Evolutionary conservation across 2,888 invertebrate genomes (phyloP).

Genomic region (Trachelus iudaicus): DNA sequence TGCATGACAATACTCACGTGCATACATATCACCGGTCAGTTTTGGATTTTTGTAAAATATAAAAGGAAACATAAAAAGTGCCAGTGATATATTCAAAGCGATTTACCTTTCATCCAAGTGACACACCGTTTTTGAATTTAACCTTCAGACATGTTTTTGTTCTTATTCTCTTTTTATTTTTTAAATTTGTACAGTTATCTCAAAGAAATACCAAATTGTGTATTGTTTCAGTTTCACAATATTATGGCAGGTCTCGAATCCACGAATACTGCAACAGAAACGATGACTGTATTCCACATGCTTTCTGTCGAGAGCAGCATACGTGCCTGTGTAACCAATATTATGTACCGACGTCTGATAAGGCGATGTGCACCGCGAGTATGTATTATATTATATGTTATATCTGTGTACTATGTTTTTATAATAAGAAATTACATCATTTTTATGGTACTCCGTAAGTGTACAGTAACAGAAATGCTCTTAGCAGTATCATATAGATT

Average conservation of each 20-base stretch:
- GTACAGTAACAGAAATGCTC: neutral
- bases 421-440: neutral
- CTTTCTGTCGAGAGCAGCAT: constrained; percentile 42
- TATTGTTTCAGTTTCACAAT: neutral
- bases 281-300: constrained; percentile 40
- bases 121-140: neutral
- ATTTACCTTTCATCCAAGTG: neutral
- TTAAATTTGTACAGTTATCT: neutral
- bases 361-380: constrained; percentile 44
- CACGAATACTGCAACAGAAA: constrained; percentile 43
- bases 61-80: neutral
- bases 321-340: constrained; percentile 42
- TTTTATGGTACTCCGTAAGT: neutral
- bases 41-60: neutral
- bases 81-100: neutral
- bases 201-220: neutral
- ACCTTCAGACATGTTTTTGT: neutral
- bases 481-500: neutral
- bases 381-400: constrained; percentile 21
- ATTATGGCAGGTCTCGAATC: constrained; percentile 20
- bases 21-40: neutral
- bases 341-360: constrained; percentile 39
- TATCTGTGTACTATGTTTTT: neutral
- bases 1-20: neutral
- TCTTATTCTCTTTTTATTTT: neutral